phyloP scores from a whole-genome alignment of 2,888 invertebrate genomes.

The Drosophila engyochracea region DNA sequence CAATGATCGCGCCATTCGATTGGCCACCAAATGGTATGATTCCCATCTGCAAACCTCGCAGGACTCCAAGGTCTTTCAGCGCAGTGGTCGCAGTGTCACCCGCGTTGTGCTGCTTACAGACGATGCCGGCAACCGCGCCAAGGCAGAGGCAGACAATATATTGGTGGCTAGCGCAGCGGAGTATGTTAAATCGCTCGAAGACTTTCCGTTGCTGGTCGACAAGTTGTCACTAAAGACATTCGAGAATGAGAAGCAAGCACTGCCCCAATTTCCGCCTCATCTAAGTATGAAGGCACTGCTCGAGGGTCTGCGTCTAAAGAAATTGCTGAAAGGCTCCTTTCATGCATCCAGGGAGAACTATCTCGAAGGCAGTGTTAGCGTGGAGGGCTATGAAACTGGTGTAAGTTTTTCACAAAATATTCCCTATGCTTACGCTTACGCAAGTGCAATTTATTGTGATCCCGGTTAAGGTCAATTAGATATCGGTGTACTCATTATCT shows the following conservation, averaged over 20 bases:
- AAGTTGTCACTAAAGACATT: conserved; percentile 91
- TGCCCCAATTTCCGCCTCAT: conserved; percentile 94
- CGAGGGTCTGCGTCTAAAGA: conserved; percentile 91
- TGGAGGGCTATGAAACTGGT: conserved; percentile 92
- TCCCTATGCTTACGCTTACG: not conserved
- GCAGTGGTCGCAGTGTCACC: conserved; percentile 83
- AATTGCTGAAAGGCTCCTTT: conserved; percentile 92
- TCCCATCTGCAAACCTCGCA: conserved; percentile 87
- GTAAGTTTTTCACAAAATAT: conserved; percentile 86
- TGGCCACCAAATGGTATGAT: conserved; percentile 93
- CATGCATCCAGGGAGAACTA: conserved; percentile 96
- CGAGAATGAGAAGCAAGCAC: conserved; percentile 87
- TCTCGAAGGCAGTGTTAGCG: conserved; percentile 94
- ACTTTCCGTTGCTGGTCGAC: conserved; percentile 90
- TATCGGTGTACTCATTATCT: not conserved
- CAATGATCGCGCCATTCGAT: conserved; percentile 95
- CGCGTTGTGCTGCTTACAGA: conserved; percentile 93
- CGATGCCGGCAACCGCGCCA: conserved; percentile 91
- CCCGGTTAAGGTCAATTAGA: not conserved
- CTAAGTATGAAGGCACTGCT: conserved; percentile 92
- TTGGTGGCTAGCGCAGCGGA: conserved; percentile 88
- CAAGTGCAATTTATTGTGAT: not conserved
- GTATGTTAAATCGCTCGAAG: conserved; percentile 91
- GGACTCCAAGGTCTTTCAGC: conserved; percentile 62
- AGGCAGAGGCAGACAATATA: conserved; percentile 90